Percentiles rank a stretch among this genome's conserved stretches.
Conservation (phyloP, 2,113 vertebrate genomes). For the Litocranius walleri region DNA sequence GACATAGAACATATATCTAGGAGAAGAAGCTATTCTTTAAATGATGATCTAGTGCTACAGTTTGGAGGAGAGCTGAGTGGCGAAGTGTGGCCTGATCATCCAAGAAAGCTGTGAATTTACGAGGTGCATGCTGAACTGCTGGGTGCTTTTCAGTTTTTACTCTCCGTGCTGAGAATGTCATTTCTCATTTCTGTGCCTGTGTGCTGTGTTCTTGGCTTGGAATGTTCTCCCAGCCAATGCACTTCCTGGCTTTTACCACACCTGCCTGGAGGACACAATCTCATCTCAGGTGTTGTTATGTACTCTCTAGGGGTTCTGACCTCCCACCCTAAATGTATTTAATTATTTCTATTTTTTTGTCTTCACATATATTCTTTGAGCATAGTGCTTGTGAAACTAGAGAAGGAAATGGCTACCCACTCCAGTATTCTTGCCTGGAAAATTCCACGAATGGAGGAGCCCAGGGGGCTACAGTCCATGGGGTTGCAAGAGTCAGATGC, state of each 20-base stretch:
- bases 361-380: neutral
- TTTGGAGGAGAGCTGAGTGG: too few relatives aligned
- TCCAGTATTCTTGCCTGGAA: neutral
- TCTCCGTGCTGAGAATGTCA: neutral
- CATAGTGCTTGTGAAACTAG: neutral
- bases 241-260: neutral
- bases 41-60: neutral
- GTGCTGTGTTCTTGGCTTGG: neutral
- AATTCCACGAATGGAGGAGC: neutral
- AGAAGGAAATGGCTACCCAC: neutral
- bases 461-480: neutral
- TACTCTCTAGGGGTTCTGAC: neutral
- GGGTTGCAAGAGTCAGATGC: neutral
- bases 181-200: neutral
- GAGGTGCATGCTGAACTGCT: neutral
- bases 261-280: neutral
- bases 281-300: neutral
- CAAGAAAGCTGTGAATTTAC: neutral
- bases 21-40: neutral
- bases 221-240: neutral
- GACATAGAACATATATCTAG: neutral
- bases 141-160: neutral
- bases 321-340: neutral
- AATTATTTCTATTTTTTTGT: neutral
- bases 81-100: neutral